Evolutionary conservation across 1,140 invertebrate species (phyloP).

Genomic region (Papilio glaucus): DNA sequence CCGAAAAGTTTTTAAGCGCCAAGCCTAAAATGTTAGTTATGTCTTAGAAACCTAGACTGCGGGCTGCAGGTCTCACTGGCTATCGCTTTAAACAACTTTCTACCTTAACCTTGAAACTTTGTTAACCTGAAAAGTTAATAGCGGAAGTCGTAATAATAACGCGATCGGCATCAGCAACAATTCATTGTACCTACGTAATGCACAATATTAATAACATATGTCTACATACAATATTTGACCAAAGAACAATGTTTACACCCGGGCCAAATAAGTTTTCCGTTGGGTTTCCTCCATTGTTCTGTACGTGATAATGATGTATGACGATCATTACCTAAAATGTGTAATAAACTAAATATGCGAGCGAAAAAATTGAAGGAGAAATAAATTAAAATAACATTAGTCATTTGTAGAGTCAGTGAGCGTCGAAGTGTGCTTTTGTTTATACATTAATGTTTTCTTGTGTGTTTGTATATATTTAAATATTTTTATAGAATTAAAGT

Average conservation of each 20-base stretch:
- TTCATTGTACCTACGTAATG: not conserved
- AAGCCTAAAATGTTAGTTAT: no score
- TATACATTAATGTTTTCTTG: not conserved
- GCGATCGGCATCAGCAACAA: not conserved
- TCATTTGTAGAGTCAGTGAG: not conserved
- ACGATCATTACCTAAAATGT: not conserved
- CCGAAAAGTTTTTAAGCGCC: no score
- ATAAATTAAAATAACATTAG: conserved; percentile 18
- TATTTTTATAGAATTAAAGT: not conserved
- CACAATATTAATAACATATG: not conserved
- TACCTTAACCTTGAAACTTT: not conserved
- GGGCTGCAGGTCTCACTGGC: not conserved
- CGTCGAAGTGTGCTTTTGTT: not conserved
- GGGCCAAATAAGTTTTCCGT: not conserved
- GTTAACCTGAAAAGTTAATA: not conserved
- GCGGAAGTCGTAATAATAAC: not conserved
- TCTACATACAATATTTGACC: not conserved
- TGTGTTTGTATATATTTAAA: not conserved
- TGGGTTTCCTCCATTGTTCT: not conserved
- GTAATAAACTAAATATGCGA: not conserved
- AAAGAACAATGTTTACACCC: not conserved
- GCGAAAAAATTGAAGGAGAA: conserved; percentile 11
- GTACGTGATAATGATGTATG: not conserved
- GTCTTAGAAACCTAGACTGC: no score
- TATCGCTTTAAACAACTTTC: not conserved